phyloP scores from a whole-genome alignment of 2,888 invertebrate species.

The Scaptomyza parva region DNA sequence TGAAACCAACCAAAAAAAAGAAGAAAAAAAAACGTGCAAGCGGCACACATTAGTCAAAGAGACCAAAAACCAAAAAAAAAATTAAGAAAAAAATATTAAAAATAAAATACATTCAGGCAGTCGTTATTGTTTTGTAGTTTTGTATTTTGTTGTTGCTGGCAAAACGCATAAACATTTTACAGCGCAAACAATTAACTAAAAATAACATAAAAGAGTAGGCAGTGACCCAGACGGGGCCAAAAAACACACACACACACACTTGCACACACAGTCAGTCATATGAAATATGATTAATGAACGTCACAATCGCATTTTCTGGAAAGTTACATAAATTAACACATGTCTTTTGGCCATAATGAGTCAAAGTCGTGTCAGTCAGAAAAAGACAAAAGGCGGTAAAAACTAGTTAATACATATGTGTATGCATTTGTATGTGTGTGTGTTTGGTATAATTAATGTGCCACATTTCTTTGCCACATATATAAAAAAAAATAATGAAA shows the following conservation, averaged over 20 bases:
- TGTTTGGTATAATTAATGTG: constrained; percentile 36
- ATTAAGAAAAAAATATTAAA: background rate
- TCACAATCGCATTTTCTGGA: constrained; percentile 67
- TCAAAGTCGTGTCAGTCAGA: constrained; percentile 38
- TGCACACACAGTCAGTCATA: background rate
- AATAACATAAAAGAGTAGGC: constrained; percentile 78
- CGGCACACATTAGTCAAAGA: constrained; percentile 78
- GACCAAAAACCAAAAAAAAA: constrained; percentile 44
- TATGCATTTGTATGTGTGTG: no score
- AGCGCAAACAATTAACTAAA: constrained; percentile 80
- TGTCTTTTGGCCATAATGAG: constrained; percentile 74
- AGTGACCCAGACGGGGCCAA: constrained; percentile 42
- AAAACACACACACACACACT: constrained; percentile 24
- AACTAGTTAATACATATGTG: constrained; percentile 38
- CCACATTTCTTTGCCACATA: constrained; percentile 2
- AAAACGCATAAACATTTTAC: constrained; percentile 79
- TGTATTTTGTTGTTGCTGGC: constrained; percentile 44
- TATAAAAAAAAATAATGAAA: background rate
- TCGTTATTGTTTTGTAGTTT: constrained; percentile 50
- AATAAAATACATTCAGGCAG: constrained; percentile 19
- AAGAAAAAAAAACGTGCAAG: constrained; percentile 72
- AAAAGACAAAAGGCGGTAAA: constrained; percentile 37
- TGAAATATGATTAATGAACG: constrained; percentile 75
- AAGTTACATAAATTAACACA: constrained; percentile 82
- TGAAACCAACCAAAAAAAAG: no score